Conservation (phyloP, 2,797 vertebrate species). For the Sparus aurata region DNA sequence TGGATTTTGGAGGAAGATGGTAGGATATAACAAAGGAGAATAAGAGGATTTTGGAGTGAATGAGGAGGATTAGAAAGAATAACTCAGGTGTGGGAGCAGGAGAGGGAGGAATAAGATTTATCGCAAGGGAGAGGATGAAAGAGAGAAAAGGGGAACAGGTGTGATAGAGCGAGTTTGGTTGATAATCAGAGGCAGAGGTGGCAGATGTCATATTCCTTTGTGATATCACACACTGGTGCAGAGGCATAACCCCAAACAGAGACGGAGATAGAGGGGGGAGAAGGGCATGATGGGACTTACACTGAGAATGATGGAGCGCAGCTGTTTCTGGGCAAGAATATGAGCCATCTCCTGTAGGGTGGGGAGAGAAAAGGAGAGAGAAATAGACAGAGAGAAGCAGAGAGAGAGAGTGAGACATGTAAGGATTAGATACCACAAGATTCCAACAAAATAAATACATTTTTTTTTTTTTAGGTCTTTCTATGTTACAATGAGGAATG, state of each 20-base stretch:
- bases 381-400: constrained; percentile 22
- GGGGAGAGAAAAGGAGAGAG: constrained; percentile 37
- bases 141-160: constrained; percentile 43
- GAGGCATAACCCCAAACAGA: constrained; percentile 23
- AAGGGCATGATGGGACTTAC: constrained; percentile 85
- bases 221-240: constrained; percentile 46
- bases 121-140: constrained; percentile 38
- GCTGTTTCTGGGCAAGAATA: constrained; percentile 97
- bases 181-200: constrained; percentile 50
- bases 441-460: constrained; percentile 4
- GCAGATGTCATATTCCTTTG: constrained; percentile 52
- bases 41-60: constrained; percentile 57
- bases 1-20: constrained; percentile 37
- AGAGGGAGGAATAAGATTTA: constrained; percentile 37
- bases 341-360: constrained; percentile 95
- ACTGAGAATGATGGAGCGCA: constrained; percentile 95
- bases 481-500: constrained; percentile 11
- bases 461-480: too few species aligned
- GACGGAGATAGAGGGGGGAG: constrained; percentile 23
- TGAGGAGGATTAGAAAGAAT: constrained; percentile 45
- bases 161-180: constrained; percentile 46
- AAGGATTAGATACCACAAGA: constrained; percentile 33
- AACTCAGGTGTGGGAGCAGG: constrained; percentile 30
- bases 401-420: constrained; percentile 19
- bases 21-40: constrained; percentile 38